A percentile compares a stretch with the other conserved stretches of the same genome.
These are phyloP conservation scores for Cylas formicarius DNA, from an alignment of 1,140 invertebrate species.

Conservation along the genomic window DNA sequence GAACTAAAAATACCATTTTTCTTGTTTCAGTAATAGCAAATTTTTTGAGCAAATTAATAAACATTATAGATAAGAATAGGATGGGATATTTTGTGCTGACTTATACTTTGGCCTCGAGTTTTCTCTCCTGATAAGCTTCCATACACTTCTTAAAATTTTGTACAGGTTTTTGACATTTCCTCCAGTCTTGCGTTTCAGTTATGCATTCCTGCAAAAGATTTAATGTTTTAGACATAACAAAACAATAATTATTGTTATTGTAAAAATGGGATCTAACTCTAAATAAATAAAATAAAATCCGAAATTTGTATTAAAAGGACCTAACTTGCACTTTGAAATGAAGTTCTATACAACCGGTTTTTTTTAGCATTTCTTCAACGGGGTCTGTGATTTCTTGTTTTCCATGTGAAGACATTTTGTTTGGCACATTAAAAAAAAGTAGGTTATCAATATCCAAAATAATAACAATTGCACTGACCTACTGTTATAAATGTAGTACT, in stretches of 20 bases:
- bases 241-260: not conserved
- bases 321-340: constrained; percentile 79
- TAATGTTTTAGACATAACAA: no score
- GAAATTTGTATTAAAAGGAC: constrained; percentile 1
- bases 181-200: constrained; percentile 80
- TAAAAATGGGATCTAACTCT: constrained; percentile 1
- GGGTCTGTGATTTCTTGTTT: constrained; percentile 53
- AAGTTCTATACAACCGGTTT: constrained; percentile 78
- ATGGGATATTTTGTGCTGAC: no score
- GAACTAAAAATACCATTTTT: constrained; percentile 71
- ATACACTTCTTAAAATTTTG: constrained; percentile 75
- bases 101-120: constrained; percentile 16
- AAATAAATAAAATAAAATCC: not conserved
- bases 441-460: no score
- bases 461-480: no score
- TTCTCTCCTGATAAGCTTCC: constrained; percentile 44
- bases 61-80: constrained; percentile 19
- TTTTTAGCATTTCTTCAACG: constrained; percentile 75
- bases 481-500: no score
- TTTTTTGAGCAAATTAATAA: constrained; percentile 23
- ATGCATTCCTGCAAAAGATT: constrained; percentile 75
- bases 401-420: constrained; percentile 25
- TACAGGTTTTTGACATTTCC: constrained; percentile 77
- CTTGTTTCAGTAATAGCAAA: constrained; percentile 29
- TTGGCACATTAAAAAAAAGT: no score